Percentiles rank a stretch among this genome's conserved stretches.
Evolutionary conservation across 2,888 invertebrate genomes (phyloP).

Genomic region (Polymixis lichenea): DNA sequence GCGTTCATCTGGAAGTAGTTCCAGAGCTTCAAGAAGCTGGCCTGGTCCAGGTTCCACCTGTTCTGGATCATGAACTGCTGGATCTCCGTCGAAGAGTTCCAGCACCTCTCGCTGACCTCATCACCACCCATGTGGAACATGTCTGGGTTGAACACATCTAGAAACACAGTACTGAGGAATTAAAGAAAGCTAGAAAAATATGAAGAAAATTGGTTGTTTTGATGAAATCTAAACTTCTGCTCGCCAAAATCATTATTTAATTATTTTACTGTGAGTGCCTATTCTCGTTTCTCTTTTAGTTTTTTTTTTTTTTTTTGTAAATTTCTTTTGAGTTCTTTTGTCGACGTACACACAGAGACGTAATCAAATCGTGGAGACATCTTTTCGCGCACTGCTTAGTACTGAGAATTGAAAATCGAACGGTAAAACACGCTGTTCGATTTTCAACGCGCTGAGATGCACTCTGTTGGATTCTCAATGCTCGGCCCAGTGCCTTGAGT

Average conservation of each 20-base stretch:
- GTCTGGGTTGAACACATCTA: constrained; percentile 92
- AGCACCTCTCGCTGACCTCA: constrained; percentile 93
- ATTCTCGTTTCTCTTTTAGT: neutral
- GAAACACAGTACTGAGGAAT: constrained; percentile 30
- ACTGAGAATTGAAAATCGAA: no score
- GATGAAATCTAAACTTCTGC: neutral
- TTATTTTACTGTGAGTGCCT: neutral
- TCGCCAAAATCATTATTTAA: neutral
- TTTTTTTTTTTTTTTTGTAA: neutral
- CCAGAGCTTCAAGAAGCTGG: constrained; percentile 93
- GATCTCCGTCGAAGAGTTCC: constrained; percentile 93
- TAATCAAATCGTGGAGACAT: no score
- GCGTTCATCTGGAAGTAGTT: constrained; percentile 94
- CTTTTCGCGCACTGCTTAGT: no score
- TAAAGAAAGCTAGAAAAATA: neutral
- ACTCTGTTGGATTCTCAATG: no score
- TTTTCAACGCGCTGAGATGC: no score
- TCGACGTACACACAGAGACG: no score
- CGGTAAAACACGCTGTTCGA: no score
- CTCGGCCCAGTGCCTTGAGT: no score
- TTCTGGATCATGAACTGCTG: constrained; percentile 92
- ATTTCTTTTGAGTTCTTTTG: neutral
- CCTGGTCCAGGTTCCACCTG: constrained; percentile 91
- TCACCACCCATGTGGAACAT: constrained; percentile 97
- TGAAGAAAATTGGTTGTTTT: neutral